Evolutionary conservation across 2,797 vertebrate species (phyloP).

Genomic region (Sternotherus odoratus): DNA sequence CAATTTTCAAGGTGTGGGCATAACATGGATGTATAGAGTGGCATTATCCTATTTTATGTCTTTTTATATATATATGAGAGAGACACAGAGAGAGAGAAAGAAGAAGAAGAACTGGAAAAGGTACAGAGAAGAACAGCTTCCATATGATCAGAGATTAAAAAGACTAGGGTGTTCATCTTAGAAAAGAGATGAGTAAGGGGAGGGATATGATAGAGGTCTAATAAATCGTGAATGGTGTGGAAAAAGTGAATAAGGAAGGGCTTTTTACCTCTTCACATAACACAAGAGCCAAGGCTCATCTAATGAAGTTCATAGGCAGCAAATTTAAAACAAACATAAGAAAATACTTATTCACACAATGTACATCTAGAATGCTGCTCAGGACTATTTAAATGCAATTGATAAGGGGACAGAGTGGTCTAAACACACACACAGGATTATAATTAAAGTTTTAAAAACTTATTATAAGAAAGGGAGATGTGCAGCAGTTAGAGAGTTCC

Average conservation of each 20-base stretch:
- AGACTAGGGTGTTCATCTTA: background rate
- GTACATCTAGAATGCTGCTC: background rate
- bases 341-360: background rate
- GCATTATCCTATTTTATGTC: no score
- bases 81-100: no score
- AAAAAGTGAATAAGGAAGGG: no score
- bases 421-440: no score
- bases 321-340: background rate
- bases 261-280: background rate
- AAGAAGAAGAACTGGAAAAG: no score
- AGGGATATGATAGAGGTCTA: background rate
- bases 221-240: background rate
- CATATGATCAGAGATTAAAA: background rate
- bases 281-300: background rate
- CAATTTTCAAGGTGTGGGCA: no score
- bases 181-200: background rate
- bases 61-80: no score
- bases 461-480: background rate
- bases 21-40: no score
- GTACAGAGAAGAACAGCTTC: background rate
- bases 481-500: background rate
- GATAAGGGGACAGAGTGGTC: background rate
- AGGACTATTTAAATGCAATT: background rate
- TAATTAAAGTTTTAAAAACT: background rate
- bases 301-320: background rate